These are phyloP conservation scores for Monodelphis domestica DNA, from an alignment of 2,797 vertebrate species.

Conservation along the genomic window DNA sequence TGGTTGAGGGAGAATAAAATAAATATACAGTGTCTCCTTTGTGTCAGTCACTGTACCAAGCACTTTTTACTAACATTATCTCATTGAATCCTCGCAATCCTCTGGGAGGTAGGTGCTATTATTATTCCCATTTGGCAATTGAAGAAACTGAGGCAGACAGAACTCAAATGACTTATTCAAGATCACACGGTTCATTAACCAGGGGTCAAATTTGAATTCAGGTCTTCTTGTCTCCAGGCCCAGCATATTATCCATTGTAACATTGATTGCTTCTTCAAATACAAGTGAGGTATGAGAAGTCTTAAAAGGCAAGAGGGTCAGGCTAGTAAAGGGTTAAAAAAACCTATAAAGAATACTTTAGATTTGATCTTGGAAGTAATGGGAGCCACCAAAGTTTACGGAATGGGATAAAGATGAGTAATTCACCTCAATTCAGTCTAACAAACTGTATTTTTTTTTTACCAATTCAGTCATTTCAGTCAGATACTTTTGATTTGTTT, in stretches of 20 bases:
- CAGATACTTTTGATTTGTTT: constrained; percentile 3
- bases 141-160: background rate
- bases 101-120: background rate
- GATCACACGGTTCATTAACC: too few species aligned
- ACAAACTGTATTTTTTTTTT: background rate
- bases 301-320: background rate
- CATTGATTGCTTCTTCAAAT: background rate
- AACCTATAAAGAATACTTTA: background rate
- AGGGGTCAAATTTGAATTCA: too few species aligned
- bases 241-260: too few species aligned
- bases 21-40: background rate
- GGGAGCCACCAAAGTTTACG: background rate
- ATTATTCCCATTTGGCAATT: background rate
- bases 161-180: background rate
- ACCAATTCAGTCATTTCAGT: background rate
- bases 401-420: background rate
- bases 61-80: background rate
- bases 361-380: background rate
- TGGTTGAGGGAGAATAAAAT: background rate
- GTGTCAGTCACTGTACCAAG: background rate
- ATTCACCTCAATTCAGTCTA: background rate
- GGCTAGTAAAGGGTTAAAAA: background rate
- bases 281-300: too few species aligned
- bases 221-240: too few species aligned
- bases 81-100: too few species aligned